A percentile compares a stretch with the other conserved stretches of the same genome.
These are phyloP conservation scores for Timandra comae DNA, from an alignment of 2,888 invertebrate genomes.

Conservation along the genomic window DNA sequence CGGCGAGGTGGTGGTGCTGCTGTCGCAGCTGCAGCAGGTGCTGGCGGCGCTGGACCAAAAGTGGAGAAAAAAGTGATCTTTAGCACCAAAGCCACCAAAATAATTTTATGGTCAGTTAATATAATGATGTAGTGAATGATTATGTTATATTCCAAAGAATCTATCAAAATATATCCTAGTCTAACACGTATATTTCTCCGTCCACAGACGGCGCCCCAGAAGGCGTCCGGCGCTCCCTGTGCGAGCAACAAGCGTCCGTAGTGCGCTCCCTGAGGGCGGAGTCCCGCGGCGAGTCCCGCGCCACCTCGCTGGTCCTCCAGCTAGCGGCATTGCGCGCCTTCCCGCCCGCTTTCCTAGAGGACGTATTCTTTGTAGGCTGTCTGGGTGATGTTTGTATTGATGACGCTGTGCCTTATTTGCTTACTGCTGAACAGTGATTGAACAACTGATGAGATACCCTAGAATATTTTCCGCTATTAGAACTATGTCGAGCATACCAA, in stretches of 20 bases:
- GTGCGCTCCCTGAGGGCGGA: conserved; percentile 61
- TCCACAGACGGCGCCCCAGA: conserved; percentile 68
- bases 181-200: not conserved
- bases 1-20: too few species aligned
- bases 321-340: conserved; percentile 84
- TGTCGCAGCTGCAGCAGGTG: too few species aligned
- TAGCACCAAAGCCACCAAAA: conserved; percentile 2
- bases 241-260: conserved; percentile 66
- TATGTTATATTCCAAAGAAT: too few species aligned
- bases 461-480: too few species aligned
- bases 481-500: too few species aligned
- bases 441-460: too few species aligned
- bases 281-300: conserved; percentile 25
- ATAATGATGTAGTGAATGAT: not conserved
- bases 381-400: conserved; percentile 96
- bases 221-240: conserved; percentile 61
- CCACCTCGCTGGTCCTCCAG: conserved; percentile 80
- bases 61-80: too few species aligned
- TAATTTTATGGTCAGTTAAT: not conserved
- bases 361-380: conserved; percentile 93
- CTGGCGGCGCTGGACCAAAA: too few species aligned
- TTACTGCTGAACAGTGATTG: conserved; percentile 66
- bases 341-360: conserved; percentile 87
- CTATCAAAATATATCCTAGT: too few species aligned
- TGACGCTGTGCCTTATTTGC: conserved; percentile 94